Evolutionary conservation across 2,797 vertebrate species (phyloP), one percentile per base, ranked within the genome.

Genomic region (Hydrocynus forskahlii): DNA sequence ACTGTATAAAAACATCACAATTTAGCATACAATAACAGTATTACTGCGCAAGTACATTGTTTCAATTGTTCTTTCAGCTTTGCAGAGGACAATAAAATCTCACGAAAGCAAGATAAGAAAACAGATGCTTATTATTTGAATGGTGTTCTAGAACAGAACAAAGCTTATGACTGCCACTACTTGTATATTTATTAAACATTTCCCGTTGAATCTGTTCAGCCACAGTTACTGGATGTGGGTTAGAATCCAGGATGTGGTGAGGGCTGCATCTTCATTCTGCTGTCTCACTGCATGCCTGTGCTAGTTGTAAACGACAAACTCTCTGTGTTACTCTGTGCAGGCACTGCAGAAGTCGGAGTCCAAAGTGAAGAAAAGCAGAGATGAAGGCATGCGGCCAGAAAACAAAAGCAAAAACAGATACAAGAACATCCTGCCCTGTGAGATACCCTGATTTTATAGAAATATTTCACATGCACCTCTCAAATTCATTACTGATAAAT

Each of bases 381-480:
- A 96, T 21, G 97, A 99, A 84, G 98, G 98, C 2, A 97, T 98
- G 93, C 94, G 97, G 81, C 96, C 95, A 2, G 97, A 99, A 87
- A 99, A 99, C 88, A 99, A 98, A 91, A 95, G 96, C 96, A 99
- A 99, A 90, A 99, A 99, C 89, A 92, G 98, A 89, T 99, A 99
- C 88, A 99, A 99, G 93, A 99, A 99, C 90, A 99, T 99, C 85
- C 94, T 99, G 76, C 97, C 98, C 4, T 99, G 97, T 99, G 85
- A 97, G 97, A 71, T 81, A 23, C n/a, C 0, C 17, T 54, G 5
- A 19, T 3, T 1, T 76, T 29, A 10, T 25, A 43, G 16, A 57
- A 35, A 68, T 2, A 50, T 40, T 38, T 60, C 10, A n/a, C 63
- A 60, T 21, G 12, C 17, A 19, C 10, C 70, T 68, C 55, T 79